Evolutionary conservation across 2,888 invertebrate species (phyloP), one percentile per base, ranked within the genome.

Genomic region (Norana najaformis): DNA sequence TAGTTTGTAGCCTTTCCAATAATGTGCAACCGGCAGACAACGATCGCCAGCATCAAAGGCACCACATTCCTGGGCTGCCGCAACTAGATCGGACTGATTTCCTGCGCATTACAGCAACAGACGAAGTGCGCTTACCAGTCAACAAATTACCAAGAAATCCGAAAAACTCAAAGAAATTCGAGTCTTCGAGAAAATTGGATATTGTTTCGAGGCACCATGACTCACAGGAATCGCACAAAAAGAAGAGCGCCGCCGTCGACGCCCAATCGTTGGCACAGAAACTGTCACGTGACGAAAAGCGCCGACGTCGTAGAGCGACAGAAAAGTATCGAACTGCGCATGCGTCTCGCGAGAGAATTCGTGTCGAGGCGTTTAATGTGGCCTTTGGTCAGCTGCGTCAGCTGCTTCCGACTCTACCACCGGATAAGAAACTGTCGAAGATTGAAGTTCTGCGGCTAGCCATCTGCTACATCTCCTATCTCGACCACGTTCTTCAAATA

Each of bases 381-480:
- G 98, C 99, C 0, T 99, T 99, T 94, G 97, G 97, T 0, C 97
- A 98, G 92, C 96, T 99, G 38, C 96, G 99, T 89, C 97, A 97
- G 93, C 96, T 99, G 13, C 96, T 99, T 90, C 99, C 98, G 2
- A 99, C 98, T 0, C 95, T 98, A 91, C 98, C 99, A 0, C 98
- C 98, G 0, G 99, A 99, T 94, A 99, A 99, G 95, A 99, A 99
- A 94, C 96, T 99, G 30, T 98, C 98, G 2, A 99, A 99, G 96
- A 99, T 99, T 91, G 99, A 99, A 95, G 99, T 99, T 90, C 96
- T 99, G 0, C 96, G 98, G 89, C 95, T 99, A 91, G 99, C 99
- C 90, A 99, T 99, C 94, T 98, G 98, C 95, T 99, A 99, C 94
- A 99, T 99, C 93, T 98, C 98, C 8, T 99, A 99, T 95, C 96